Conservation (phyloP, 2,113 vertebrate genomes). For the Archilochus colubris region DNA sequence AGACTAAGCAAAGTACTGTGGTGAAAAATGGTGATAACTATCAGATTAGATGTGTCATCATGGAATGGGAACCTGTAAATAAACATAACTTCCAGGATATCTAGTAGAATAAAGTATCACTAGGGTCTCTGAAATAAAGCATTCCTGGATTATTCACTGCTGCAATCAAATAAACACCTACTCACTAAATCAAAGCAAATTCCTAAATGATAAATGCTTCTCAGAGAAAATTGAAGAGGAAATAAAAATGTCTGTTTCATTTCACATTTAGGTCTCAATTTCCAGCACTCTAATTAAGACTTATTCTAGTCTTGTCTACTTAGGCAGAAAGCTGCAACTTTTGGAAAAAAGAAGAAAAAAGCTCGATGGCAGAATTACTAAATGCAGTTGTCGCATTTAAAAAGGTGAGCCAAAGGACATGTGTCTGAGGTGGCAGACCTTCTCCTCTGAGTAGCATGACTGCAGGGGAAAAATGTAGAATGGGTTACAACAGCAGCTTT, state of each 20-base stretch:
- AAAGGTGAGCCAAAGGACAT: conserved; percentile 49
- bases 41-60: neutral
- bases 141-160: neutral
- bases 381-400: neutral
- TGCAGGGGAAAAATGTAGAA: neutral
- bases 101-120: neutral
- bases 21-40: neutral
- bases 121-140: neutral
- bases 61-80: neutral
- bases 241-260: neutral
- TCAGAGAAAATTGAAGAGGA: neutral
- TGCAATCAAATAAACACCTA: neutral
- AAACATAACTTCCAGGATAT: neutral
- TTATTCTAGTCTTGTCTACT: neutral
- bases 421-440: neutral
- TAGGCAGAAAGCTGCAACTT: neutral
- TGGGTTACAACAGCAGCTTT: neutral
- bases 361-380: neutral
- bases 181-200: neutral
- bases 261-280: neutral
- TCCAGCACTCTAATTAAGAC: neutral
- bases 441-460: neutral
- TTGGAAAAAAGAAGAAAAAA: conserved; percentile 3
- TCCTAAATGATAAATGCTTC: neutral
- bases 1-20: neutral